Percentiles rank a stretch among this genome's conserved stretches.
Evolutionary conservation across 2,797 vertebrate species (phyloP).

Genomic region (Prionace glauca): DNA sequence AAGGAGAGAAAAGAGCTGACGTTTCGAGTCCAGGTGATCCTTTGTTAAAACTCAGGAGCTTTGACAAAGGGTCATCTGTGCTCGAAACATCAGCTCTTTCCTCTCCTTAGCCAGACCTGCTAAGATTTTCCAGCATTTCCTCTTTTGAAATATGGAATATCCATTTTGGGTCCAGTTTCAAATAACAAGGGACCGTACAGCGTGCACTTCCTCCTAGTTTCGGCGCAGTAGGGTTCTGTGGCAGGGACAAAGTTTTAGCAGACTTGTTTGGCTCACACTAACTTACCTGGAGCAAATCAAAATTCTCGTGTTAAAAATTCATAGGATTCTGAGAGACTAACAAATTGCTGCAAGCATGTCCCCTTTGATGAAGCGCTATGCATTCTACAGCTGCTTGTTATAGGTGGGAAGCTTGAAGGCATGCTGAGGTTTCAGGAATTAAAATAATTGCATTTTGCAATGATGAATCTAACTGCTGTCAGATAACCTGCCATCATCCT

Average conservation of each 20-base stretch:
- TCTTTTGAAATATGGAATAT: not conserved
- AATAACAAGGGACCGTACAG: too few species aligned
- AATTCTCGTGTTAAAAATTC: conserved; percentile 6
- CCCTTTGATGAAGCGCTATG: not conserved
- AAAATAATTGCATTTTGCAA: conserved; percentile 31
- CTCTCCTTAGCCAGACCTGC: too few species aligned
- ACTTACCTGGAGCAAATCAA: conserved; percentile 7
- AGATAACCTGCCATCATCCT: not conserved
- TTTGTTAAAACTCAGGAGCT: too few species aligned
- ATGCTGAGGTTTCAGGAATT: conserved; percentile 9
- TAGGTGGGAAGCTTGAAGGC: not conserved
- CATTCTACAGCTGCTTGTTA: not conserved
- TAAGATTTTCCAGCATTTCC: too few species aligned
- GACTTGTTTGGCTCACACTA: not conserved
- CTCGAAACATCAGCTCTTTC: too few species aligned
- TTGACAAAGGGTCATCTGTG: too few species aligned
- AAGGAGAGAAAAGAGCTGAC: too few species aligned
- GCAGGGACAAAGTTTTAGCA: not conserved
- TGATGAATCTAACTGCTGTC: not conserved
- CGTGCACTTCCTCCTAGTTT: too few species aligned
- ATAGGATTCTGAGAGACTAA: not conserved
- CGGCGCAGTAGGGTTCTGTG: not conserved
- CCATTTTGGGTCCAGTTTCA: not conserved
- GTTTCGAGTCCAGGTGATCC: too few species aligned
- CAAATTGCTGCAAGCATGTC: not conserved